These are phyloP conservation scores for Eonycteris spelaea DNA, from an alignment of 2,113 vertebrate species.

Conservation along the genomic window DNA sequence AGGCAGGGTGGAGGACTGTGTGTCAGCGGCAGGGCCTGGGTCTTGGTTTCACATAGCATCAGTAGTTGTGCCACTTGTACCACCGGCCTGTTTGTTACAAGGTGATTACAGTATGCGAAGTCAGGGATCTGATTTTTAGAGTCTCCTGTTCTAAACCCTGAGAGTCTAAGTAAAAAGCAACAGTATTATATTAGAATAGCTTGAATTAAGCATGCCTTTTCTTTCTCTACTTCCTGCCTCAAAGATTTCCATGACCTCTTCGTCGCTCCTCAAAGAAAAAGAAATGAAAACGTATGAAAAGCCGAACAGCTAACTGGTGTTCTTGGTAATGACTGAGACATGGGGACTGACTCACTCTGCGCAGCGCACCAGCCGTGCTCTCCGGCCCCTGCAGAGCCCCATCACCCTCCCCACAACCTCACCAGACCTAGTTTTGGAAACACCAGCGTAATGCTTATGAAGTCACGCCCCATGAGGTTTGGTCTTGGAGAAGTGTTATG, in stretches of 20 bases:
- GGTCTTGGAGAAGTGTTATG: slow-evolving; percentile 30
- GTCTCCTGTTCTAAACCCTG: background rate
- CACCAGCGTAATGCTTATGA: slow-evolving; percentile 47
- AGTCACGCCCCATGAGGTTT: slow-evolving; percentile 50
- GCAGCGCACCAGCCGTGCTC: background rate
- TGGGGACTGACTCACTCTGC: background rate
- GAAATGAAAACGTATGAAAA: background rate
- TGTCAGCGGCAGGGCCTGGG: background rate
- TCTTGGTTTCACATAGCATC: background rate
- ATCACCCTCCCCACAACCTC: background rate
- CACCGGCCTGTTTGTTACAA: no score
- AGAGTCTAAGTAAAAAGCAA: background rate
- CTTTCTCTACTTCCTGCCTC: background rate
- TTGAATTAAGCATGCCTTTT: background rate
- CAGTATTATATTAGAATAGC: background rate
- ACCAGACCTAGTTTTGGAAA: slow-evolving; percentile 41
- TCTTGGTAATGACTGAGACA: background rate
- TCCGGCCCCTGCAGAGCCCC: background rate
- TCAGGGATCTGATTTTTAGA: background rate
- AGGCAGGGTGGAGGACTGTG: background rate
- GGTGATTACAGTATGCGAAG: background rate
- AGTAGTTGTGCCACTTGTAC: no score
- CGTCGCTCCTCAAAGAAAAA: background rate
- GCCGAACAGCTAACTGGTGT: background rate
- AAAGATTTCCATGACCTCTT: background rate